A percentile compares a stretch with the other conserved stretches of the same genome.
Conservation (phyloP, 92 coral and sea anemone genomes). For the Scolanthus callimorphus region DNA sequence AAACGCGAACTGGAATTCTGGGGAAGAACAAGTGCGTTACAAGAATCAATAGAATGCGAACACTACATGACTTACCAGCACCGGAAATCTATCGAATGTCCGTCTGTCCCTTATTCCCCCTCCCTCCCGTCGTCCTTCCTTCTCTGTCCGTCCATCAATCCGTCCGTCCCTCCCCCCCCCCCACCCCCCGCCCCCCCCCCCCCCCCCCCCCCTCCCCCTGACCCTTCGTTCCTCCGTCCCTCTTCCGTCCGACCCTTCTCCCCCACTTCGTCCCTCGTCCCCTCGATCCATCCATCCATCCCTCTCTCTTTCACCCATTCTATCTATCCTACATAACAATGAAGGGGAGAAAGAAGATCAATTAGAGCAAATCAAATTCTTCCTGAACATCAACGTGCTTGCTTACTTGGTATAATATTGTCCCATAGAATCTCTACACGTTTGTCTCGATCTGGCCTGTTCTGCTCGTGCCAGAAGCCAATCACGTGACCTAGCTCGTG, state of each 20-base stretch:
- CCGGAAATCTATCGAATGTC: not conserved
- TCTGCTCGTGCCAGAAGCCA: constrained; percentile 99
- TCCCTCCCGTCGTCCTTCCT: too few species aligned
- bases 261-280: too few species aligned
- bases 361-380: too few species aligned
- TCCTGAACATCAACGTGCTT: not conserved
- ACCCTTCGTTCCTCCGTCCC: too few species aligned
- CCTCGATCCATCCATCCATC: constrained; percentile 65
- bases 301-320: constrained; percentile 64
- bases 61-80: not conserved
- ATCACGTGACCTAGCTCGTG: constrained; percentile 92
- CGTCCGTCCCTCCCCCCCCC: too few species aligned
- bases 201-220: too few species aligned
- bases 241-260: too few species aligned
- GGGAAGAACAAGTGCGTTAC: not conserved
- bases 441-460: constrained; percentile 88
- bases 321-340: too few species aligned
- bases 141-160: too few species aligned
- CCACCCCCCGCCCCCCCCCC: too few species aligned
- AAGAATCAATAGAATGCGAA: not conserved
- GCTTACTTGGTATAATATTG: constrained; percentile 76
- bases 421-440: constrained; percentile 62
- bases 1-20: constrained; percentile 52
- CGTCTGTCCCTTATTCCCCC: too few species aligned
- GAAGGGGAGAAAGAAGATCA: too few species aligned